These are phyloP conservation scores for Pollenia angustigena DNA, from an alignment of 2,888 invertebrate species.

Conservation along the genomic window DNA sequence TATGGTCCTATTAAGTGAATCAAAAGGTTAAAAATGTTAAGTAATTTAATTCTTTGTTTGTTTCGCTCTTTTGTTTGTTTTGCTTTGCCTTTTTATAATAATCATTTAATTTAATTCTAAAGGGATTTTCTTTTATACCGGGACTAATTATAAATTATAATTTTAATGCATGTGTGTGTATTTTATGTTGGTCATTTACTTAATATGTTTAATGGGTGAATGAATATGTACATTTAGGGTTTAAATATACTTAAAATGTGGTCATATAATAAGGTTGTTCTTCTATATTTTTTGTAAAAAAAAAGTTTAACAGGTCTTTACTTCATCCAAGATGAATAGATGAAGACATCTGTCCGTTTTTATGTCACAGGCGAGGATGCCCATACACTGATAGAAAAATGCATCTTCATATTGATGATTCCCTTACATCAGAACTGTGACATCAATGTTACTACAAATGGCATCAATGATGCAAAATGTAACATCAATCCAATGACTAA, in stretches of 20 bases:
- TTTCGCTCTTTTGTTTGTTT: not conserved
- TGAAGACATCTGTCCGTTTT: too few relatives aligned
- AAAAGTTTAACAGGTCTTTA: too few relatives aligned
- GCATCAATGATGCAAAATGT: too few relatives aligned
- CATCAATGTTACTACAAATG: too few relatives aligned
- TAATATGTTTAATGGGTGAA: too few relatives aligned
- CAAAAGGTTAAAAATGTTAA: slow-evolving; percentile 52
- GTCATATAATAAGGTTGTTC: not conserved
- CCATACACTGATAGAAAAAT: too few relatives aligned
- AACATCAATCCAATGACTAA: too few relatives aligned
- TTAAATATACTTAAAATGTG: not conserved
- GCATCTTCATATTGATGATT: too few relatives aligned
- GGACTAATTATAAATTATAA: slow-evolving; percentile 26
- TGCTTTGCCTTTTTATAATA: not conserved
- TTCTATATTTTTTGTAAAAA: not conserved
- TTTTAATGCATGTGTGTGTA: not conserved
- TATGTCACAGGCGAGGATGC: too few relatives aligned
- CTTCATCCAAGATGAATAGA: too few relatives aligned
- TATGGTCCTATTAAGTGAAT: slow-evolving; percentile 41
- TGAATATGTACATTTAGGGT: too few relatives aligned
- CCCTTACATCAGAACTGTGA: too few relatives aligned
- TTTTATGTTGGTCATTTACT: not conserved
- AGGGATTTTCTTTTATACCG: slow-evolving; percentile 36
- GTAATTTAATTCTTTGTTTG: slow-evolving; percentile 39
- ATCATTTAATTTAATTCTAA: slow-evolving; percentile 19